Base-by-base conservation (phyloP, 2,113 vertebrate species). In the Limnothrissa miodon region DNA sequence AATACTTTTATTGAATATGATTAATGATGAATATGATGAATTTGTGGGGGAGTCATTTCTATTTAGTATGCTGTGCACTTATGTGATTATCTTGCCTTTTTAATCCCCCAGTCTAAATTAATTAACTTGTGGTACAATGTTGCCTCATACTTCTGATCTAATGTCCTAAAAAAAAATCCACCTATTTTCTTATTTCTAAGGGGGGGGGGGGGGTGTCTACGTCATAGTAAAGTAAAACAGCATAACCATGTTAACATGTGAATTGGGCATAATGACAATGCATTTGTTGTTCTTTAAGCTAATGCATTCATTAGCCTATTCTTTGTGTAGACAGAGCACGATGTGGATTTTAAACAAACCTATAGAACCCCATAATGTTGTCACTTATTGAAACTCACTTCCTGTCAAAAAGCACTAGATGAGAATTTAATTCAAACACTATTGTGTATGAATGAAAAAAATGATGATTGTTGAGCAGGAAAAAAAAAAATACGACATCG, bases 401-500 rank as follows among this genome's bases (percentile, higher is more conserved):
- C 66, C 66, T 74, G 66, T 74, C 29, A 17, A 29, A 74, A 17
- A 39, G 66, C 33, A 74, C 29, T 74, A 70, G 4, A 39, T 17
- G 29, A 33, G 13, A 36, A 74, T 74, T 17, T 29, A 74, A 74
- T 33, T 36, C 10, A 11, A 66, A 33, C 51, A 56, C 59, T 74
- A 74, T 74, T 74, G 66, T 74, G 29, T 74, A 17, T 17, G 33
- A 74, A 74, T 5, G 11, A 74, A n/a, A 74, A 74, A 74, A 74
- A 29, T 74, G 66, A 74, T 33, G 25, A 33, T 33, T 74, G 29
- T 33, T 74, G 46, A 74, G 66, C 66, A 39, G 25, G 66, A 74
- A 17, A 33, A 13, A 62, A 62, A n/a, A n/a, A n/a, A n/a, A n/a
- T 9, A 74, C 36, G 29, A 74, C 29, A 74, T 74, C 36, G 33